These are phyloP conservation scores for Orthochromis indermauri DNA, from an alignment of 2,113 vertebrate genomes.

Conservation along the genomic window DNA sequence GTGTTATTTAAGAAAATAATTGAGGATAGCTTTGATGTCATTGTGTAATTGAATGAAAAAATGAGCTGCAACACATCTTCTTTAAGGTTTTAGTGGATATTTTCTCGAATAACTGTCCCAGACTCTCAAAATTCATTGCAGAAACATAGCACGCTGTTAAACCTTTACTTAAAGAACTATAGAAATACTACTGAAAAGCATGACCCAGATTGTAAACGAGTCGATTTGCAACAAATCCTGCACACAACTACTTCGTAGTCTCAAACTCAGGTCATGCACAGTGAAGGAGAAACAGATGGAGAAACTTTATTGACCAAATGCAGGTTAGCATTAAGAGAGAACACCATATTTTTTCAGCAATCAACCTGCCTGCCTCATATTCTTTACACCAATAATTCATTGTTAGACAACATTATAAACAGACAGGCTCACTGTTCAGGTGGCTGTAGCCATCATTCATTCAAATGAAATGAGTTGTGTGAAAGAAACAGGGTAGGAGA, in stretches of 20 bases:
- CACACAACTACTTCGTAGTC: not conserved
- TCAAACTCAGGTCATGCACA: not conserved
- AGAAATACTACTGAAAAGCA: not conserved
- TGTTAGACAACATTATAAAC: not conserved
- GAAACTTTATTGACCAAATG: not conserved
- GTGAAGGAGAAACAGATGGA: not conserved
- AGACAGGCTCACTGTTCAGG: not conserved
- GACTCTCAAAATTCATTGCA: not conserved
- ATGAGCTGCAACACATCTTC: not conserved
- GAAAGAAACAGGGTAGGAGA: not conserved
- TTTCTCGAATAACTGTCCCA: not conserved
- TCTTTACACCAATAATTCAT: not conserved
- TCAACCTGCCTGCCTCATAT: not conserved
- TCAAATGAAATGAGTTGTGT: not conserved
- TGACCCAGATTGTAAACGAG: not conserved
- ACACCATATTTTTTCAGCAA: not conserved
- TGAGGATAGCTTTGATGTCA: not conserved
- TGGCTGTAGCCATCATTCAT: not conserved
- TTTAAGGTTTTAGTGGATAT: not conserved
- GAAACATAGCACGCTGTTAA: not conserved
- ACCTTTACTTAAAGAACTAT: not conserved
- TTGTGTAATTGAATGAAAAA: not conserved
- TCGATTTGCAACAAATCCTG: not conserved
- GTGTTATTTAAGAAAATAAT: not conserved
- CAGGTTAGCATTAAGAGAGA: not conserved